Evolutionary conservation across 2,888 invertebrate genomes (phyloP), one percentile per base, ranked within the genome.

Genomic region (Galerucella calmariensis): DNA sequence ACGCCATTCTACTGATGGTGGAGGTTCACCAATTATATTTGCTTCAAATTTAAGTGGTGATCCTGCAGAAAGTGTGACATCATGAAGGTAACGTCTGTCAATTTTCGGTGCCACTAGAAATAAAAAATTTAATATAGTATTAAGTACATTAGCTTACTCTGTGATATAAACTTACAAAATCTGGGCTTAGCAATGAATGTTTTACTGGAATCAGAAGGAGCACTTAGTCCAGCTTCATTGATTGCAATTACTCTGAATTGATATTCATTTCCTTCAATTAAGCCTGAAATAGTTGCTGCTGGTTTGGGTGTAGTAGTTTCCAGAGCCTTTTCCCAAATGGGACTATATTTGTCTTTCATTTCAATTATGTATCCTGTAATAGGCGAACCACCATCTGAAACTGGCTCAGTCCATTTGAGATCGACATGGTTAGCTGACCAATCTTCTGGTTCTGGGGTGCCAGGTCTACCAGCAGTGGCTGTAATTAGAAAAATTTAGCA

Each of bases 201-300:
- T 88, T 95, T 96, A 88, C 95, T 94, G 27, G 95, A 90, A 73
- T 96, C 95, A 10, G 97, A 96, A 0, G 98, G 96, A 81, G 96
- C 95, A 83, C 98, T 96, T 85, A 93, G 93, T 0, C 99, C 99
- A 11, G 96, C 97, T 86, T 96, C 96, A 89, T 99, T 99, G 71
- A 98, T 90, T 10, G 99, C 99, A 80, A 97, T 92, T 46, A 99
- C 94, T 46, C 98, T 93, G 93, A 98, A 99, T 88, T 98, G 97
- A 87, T 97, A 98, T 85, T 98, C 97, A 86, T 97, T 96, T 81
- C 98, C 98, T 90, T 98, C 98, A 83, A 95, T 94, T 66, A 99
- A 88, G 59, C 96, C 96, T 84, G 94, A 94, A n/a, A 97, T 93
- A 71, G 94, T 93, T 67, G 94, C 97, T 74, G 91, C 89, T 0